Evolutionary conservation across 2,113 vertebrate species (phyloP).

Genomic region (Ameiurus melas): DNA sequence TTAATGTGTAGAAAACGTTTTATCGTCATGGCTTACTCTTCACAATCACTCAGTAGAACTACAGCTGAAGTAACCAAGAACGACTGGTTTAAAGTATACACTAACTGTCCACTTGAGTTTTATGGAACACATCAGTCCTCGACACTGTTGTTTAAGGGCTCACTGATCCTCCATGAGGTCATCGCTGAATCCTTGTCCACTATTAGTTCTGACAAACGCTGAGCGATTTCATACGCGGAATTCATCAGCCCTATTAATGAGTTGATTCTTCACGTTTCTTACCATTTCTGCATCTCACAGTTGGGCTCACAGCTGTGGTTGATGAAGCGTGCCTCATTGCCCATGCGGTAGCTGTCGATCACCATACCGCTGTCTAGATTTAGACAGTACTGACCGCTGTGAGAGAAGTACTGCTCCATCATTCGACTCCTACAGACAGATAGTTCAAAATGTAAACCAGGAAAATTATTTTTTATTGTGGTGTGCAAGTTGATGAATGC

Average conservation of each 20-base stretch:
- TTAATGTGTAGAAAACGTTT: not conserved
- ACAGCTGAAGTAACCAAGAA: not conserved
- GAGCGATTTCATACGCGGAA: conserved; percentile 57
- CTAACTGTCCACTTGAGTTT: not conserved
- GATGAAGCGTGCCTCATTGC: conserved; percentile 97
- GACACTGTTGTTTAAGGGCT: not conserved
- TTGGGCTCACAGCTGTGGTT: conserved; percentile 99
- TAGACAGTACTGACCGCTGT: conserved; percentile 98
- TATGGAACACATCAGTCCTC: not conserved
- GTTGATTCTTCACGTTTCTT: conserved; percentile 55
- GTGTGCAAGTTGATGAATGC: not conserved
- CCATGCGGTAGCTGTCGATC: conserved; percentile 98
- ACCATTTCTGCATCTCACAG: conserved; percentile 99
- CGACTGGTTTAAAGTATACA: not conserved
- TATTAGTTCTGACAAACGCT: not conserved
- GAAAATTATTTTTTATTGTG: not conserved
- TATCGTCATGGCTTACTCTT: not conserved
- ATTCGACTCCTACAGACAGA: conserved; percentile 82
- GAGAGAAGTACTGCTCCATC: conserved; percentile 97
- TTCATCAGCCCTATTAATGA: conserved; percentile 83
- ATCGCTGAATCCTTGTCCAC: not conserved
- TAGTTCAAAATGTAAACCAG: conserved; percentile 41
- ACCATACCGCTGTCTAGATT: conserved; percentile 98
- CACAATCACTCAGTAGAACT: not conserved
- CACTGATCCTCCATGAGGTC: conserved; percentile 1